Evolutionary conservation across 2,797 vertebrate genomes (phyloP), one percentile per base, ranked within the genome.

Genomic region (Rallus crepitans): DNA sequence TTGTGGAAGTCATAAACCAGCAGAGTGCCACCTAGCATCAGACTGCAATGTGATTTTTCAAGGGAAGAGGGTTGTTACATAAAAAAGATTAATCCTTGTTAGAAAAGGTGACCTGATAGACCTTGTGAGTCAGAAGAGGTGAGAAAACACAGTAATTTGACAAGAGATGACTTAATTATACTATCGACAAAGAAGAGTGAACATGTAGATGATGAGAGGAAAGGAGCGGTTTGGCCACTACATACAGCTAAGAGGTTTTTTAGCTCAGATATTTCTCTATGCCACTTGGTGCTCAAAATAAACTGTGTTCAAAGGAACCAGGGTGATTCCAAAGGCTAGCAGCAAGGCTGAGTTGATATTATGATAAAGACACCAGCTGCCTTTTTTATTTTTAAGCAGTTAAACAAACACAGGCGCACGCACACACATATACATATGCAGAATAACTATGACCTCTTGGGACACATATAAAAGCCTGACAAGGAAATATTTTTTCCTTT

Each of bases 391-490:
- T 30, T 65, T 45, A 78, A 61, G 20, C 42, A 31, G 5, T 75
- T 57, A 57, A 87, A 40, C 24, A 56, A 7, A 65, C 0, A 3
- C 2, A 8, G 10, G 55, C 6, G 12, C 6, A 17, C 5, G 0
- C 1, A 0, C 15, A 6, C 9, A 21, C 7, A 30, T 3, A 27
- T 14, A 37, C 7, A 12, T 3, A 48, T 2, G 50, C 1, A 63
- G 14, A 78, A 47, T 6, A 16, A 59, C 10, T 63, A 11, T 59
- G 64, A 64, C 9, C 31, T 89, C 57, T 76, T 83, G n/a, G 65
- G 17, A 40, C 2, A 14, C 16, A 6, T 65, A 57, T 17, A 71
- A 95, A 84, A 89, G 3, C 12, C 23, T 80, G 14, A 68, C 7
- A 71, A 61, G 15, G 24, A 82, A 68, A 55, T 61, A 60, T 87